phyloP scores from a whole-genome alignment of 92 coral and sea anemone species.

The Paramuricea clavata region DNA sequence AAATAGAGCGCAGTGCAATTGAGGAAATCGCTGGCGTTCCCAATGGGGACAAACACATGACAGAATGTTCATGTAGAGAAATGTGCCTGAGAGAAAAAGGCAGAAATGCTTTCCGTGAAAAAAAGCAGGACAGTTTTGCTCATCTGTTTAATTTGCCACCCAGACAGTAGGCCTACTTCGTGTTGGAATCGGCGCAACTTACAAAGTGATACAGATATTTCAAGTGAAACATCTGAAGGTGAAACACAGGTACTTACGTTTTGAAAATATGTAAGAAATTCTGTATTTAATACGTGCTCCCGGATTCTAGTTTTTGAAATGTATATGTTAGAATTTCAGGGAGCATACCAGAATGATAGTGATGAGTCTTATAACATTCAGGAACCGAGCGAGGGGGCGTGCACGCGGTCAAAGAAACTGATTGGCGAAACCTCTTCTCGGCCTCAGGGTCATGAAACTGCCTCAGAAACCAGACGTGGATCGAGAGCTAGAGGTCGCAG shows the following conservation, averaged over 20 bases:
- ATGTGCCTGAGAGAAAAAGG: slow-evolving; percentile 30
- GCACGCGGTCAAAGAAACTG: too few species aligned
- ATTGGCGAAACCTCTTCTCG: too few species aligned
- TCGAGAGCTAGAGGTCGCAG: too few species aligned
- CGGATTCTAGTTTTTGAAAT: background rate
- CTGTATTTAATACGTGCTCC: background rate
- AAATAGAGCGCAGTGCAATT: too few species aligned
- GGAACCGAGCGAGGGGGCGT: too few species aligned
- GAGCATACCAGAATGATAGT: background rate
- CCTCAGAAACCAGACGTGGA: too few species aligned
- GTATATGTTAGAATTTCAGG: background rate
- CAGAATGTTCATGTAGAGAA: too few species aligned
- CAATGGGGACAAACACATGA: slow-evolving; percentile 19
- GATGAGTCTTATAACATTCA: background rate
- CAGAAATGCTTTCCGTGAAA: slow-evolving; percentile 40
- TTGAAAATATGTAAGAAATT: too few species aligned
- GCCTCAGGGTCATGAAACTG: slow-evolving; percentile 15
- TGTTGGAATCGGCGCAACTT: too few species aligned
- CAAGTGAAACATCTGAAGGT: background rate
- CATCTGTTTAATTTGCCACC: background rate
- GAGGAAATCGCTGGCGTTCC: too few species aligned
- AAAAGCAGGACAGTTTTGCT: slow-evolving; percentile 21
- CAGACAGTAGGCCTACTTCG: too few species aligned
- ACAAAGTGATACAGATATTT: too few species aligned
- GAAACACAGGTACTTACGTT: background rate